phyloP scores from a whole-genome alignment of 30 jellyfish, hydroid and myxozoan genomes.

The Hydra vulgaris region DNA sequence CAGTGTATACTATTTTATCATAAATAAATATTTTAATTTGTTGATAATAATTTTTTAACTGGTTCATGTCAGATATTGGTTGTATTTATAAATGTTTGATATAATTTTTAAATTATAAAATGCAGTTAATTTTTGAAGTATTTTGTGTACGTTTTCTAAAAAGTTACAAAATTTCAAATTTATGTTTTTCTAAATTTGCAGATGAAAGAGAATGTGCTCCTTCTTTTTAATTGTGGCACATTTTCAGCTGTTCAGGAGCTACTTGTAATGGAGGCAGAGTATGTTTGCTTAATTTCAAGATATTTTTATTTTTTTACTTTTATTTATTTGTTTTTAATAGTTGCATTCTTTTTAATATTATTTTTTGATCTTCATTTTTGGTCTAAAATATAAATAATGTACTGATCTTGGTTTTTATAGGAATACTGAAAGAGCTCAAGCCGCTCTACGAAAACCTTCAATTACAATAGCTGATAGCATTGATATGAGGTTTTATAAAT shows the following conservation, averaged over 20 bases:
- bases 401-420: no score
- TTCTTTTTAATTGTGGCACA: conserved; percentile 70
- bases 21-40: no score
- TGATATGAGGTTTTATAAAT: conserved; percentile 54
- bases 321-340: neutral
- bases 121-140: no score
- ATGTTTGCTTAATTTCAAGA: conserved; percentile 13
- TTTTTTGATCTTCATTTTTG: no score
- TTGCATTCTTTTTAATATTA: neutral
- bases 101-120: no score
- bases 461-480: conserved; percentile 85
- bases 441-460: conserved; percentile 78
- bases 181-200: neutral
- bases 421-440: conserved; percentile 59
- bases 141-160: no score
- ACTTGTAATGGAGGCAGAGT: conserved; percentile 91
- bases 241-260: conserved; percentile 72
- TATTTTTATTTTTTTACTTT: neutral
- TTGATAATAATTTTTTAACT: no score
- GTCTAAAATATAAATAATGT: no score
- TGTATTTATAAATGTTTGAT: no score
- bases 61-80: no score
- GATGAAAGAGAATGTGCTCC: conserved; percentile 76
- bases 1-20: no score
- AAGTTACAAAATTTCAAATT: neutral